A percentile compares a stretch with the other conserved stretches of the same genome.
phyloP scores from a whole-genome alignment of 92 coral and sea anemone species.

The Hydrozoanthus gracilis region DNA sequence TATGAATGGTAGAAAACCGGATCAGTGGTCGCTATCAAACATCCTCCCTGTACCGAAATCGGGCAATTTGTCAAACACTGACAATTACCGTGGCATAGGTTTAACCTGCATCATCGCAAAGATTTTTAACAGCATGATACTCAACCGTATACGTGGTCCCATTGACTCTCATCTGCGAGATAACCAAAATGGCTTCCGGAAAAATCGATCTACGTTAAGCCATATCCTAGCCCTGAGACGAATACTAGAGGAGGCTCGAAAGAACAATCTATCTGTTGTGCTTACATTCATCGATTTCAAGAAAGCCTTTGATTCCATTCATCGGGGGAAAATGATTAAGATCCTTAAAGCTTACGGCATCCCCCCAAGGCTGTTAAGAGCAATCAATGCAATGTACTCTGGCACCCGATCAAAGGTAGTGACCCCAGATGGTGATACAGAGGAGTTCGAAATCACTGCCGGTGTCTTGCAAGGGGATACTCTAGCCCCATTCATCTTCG shows the following conservation, averaged over 20 bases:
- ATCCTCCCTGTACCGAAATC: constrained; percentile 50
- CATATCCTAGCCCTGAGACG: constrained; percentile 53
- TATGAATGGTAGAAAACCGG: constrained; percentile 47
- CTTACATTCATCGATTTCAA: constrained; percentile 53
- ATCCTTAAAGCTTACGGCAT: constrained; percentile 59
- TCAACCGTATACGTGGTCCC: constrained; percentile 35
- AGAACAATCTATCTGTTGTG: constrained; percentile 46
- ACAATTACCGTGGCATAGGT: constrained; percentile 50
- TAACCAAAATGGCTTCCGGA: constrained; percentile 57
- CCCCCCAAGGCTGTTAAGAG: constrained; percentile 34
- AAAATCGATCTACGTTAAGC: not conserved
- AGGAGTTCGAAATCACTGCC: constrained; percentile 32
- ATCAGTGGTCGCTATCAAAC: constrained; percentile 48
- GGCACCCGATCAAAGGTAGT: constrained; percentile 48
- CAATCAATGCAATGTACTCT: constrained; percentile 44
- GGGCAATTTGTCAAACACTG: constrained; percentile 47
- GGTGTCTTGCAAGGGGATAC: constrained; percentile 43
- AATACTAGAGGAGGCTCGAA: constrained; percentile 48
- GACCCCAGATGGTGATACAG: constrained; percentile 56
- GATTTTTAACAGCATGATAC: constrained; percentile 41
- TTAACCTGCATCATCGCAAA: constrained; percentile 34
- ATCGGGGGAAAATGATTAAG: constrained; percentile 50
- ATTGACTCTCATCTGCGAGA: constrained; percentile 26
- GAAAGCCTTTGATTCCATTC: constrained; percentile 66
- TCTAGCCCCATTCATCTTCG: constrained; percentile 18